phyloP scores from a whole-genome alignment of 1,140 invertebrate species.

The Aphaenogaster rudis region DNA sequence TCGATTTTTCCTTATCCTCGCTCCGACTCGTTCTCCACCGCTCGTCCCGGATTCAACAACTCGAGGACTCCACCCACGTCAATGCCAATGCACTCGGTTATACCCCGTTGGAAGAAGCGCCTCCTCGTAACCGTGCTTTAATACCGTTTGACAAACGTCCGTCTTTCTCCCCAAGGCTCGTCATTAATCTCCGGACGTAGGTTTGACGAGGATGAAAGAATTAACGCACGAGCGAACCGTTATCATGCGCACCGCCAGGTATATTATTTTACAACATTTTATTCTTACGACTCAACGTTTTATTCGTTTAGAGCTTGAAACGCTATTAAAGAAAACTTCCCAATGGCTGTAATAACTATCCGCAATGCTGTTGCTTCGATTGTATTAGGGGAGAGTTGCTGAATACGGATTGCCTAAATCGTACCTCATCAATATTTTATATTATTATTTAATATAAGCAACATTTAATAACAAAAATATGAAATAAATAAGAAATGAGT shows the following conservation, averaged over 20 bases:
- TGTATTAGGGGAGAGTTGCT: not conserved
- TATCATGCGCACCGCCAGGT: not conserved
- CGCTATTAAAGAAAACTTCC: slow-evolving; percentile 13
- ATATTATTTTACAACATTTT: slow-evolving; percentile 27
- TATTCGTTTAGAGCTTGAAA: not conserved
- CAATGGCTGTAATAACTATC: not conserved
- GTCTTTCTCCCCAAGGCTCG: slow-evolving; percentile 27
- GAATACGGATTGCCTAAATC: too few relatives aligned
- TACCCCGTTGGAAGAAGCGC: slow-evolving; percentile 49
- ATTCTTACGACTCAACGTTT: slow-evolving; percentile 12
- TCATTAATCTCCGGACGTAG: slow-evolving; percentile 56
- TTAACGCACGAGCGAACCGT: slow-evolving; percentile 36
- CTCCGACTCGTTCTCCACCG: not conserved
- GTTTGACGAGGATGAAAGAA: slow-evolving; percentile 33
- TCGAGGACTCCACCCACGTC: slow-evolving; percentile 41
- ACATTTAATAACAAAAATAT: too few relatives aligned
- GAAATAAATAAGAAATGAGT: too few relatives aligned
- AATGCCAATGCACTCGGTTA: slow-evolving; percentile 42
- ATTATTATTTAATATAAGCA: too few relatives aligned
- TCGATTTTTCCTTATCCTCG: not conserved
- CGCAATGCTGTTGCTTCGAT: not conserved
- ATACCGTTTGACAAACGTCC: slow-evolving; percentile 62
- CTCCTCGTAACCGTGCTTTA: slow-evolving; percentile 40
- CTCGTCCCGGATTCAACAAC: slow-evolving; percentile 3
- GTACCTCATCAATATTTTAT: too few relatives aligned